phyloP scores from a whole-genome alignment of 64 coral and sea anemone genomes.

The Pachyseris speciosa region DNA sequence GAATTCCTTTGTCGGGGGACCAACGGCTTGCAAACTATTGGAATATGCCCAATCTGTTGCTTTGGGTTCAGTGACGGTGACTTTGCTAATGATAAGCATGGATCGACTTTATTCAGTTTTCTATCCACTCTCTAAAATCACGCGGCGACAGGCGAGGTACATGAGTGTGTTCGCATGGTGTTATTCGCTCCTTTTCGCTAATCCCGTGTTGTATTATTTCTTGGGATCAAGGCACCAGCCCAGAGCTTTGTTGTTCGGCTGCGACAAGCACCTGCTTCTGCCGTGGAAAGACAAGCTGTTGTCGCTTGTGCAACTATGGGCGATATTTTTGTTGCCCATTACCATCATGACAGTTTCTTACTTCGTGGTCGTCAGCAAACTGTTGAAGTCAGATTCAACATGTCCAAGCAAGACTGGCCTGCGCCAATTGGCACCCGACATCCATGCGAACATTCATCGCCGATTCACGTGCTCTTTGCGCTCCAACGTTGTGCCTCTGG shows the following conservation, averaged over 20 bases:
- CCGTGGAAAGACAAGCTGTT: conserved; percentile 84
- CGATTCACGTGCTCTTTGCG: conserved; percentile 67
- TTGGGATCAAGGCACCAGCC: conserved; percentile 82
- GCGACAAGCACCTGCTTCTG: conserved; percentile 31
- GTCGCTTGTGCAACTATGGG: conserved; percentile 86
- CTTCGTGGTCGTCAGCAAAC: conserved; percentile 69
- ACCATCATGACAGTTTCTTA: conserved; percentile 72
- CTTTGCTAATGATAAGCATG: conserved; percentile 89
- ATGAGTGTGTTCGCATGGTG: conserved; percentile 97
- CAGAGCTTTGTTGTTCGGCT: conserved; percentile 60
- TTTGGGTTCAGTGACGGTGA: conserved; percentile 80
- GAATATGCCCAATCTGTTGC: conserved; percentile 92
- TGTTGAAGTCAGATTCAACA: conserved; percentile 53
- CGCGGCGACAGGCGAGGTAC: conserved; percentile 90
- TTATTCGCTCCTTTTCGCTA: conserved; percentile 86
- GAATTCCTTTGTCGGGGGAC: conserved; percentile 48
- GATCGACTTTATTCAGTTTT: conserved; percentile 95
- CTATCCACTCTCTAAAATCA: conserved; percentile 91
- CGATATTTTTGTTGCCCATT: conserved; percentile 81
- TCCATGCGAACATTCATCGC: conserved; percentile 65
- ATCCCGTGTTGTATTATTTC: conserved; percentile 90
- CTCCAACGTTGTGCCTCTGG: conserved; percentile 88
- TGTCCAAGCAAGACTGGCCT: conserved; percentile 29
- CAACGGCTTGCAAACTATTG: conserved; percentile 82
- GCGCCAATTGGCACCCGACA: conserved; percentile 11